Evolutionary conservation across 2,888 invertebrate genomes (phyloP).

Genomic region (Drosophila ezoana): DNA sequence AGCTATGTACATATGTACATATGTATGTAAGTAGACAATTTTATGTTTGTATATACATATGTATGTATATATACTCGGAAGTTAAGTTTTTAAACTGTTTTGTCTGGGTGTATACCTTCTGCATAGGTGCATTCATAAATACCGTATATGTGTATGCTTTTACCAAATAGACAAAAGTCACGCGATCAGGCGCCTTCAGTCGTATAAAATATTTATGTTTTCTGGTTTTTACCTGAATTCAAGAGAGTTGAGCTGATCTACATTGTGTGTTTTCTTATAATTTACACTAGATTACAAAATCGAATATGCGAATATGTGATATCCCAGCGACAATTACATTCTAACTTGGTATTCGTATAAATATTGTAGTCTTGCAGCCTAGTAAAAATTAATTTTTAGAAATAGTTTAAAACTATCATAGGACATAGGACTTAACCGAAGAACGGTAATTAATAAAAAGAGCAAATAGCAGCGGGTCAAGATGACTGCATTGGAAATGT

Average conservation of each 20-base stretch:
- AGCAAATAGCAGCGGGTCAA: too few relatives aligned
- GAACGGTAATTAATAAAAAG: too few relatives aligned
- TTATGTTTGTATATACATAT: background rate
- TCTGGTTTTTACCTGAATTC: slow-evolving; percentile 40
- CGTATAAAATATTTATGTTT: slow-evolving; percentile 40
- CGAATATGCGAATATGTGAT: background rate
- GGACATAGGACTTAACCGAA: too few relatives aligned
- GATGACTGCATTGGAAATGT: too few relatives aligned
- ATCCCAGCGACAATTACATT: too few relatives aligned
- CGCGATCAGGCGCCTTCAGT: slow-evolving; percentile 53
- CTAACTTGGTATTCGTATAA: too few relatives aligned
- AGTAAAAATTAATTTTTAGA: too few relatives aligned
- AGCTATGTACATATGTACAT: too few relatives aligned
- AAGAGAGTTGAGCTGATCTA: slow-evolving; percentile 49
- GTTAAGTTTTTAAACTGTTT: background rate
- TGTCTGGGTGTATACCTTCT: slow-evolving; percentile 2
- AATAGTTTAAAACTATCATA: too few relatives aligned
- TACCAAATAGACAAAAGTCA: slow-evolving; percentile 33
- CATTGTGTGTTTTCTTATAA: slow-evolving; percentile 50
- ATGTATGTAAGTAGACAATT: background rate
- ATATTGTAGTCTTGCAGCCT: too few relatives aligned
- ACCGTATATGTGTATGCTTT: background rate
- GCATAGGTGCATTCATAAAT: background rate
- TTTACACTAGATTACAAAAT: slow-evolving; percentile 22
- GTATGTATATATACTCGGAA: slow-evolving; percentile 9